Conservation (phyloP, 2,113 vertebrate species). For the Verasper variegatus region DNA sequence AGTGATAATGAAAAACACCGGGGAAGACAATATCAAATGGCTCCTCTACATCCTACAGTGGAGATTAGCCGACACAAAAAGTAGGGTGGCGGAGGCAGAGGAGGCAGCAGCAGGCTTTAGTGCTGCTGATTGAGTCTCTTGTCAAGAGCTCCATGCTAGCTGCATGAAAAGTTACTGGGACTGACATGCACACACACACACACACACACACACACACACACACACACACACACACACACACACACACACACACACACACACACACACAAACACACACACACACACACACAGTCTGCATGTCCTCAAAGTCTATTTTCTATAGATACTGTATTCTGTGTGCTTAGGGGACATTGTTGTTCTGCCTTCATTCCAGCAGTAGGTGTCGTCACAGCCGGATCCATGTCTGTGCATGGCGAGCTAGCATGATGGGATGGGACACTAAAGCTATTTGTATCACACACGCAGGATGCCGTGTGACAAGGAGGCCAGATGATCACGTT, state of each 20-base stretch:
- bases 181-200: constrained; percentile 62
- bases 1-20: constrained; percentile 99
- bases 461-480: too few relatives aligned
- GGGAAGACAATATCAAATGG: constrained; percentile 99
- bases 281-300: constrained; percentile 33
- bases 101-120: constrained; percentile 77
- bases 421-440: too few relatives aligned
- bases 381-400: too few relatives aligned
- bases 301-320: constrained; percentile 35
- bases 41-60: constrained; percentile 93
- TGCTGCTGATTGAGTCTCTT: constrained; percentile 81
- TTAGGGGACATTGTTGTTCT: constrained; percentile 1
- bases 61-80: constrained; percentile 79
- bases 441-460: too few relatives aligned
- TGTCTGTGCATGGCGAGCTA: too few relatives aligned
- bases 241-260: constrained; percentile 16
- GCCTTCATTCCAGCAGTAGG: too few relatives aligned
- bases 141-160: constrained; percentile 72
- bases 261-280: constrained; percentile 28
- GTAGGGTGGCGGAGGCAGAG: constrained; percentile 66
- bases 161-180: constrained; percentile 67
- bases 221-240: constrained; percentile 28
- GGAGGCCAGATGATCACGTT: too few relatives aligned
- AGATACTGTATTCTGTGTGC: constrained; percentile 54
- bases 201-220: constrained; percentile 29